Base-by-base conservation (phyloP, 2,113 vertebrate species). In the Cettia cetti region DNA sequence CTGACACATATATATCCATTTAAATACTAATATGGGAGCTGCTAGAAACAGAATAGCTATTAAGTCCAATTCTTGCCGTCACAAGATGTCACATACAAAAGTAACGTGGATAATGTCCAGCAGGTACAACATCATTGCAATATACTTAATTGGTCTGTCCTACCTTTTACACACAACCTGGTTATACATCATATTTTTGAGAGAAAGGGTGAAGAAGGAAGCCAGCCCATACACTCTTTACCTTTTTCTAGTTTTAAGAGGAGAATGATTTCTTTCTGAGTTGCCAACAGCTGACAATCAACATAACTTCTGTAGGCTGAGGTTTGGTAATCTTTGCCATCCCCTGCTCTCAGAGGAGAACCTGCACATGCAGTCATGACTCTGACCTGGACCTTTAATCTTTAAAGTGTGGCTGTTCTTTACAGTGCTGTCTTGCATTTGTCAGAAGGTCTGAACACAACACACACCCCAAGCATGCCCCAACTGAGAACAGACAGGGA, bases 401-500 rank as follows among this genome's bases (percentile, higher is more conserved):
- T 59, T 74, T 33, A 40, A 70, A 75, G 22, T 1, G 2, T 44
- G 50, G 2, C 27, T 44, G 28, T 18, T 88, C 17, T 28, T 89
- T 27, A 45, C 8, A 31, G 15, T 2, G 4, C 10, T 40, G 4
- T 66, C 20, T 22, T 68, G 37, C 7, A 72, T 76, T 37, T 85
- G 11, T 40, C n/a, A 15, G 20, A 27, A 13, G 15, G 13, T 42
- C 39, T 3, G 4, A 91, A 47, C 35, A 61, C 26, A 3, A 1
- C 2, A 2, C 13, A 30, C 18, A n/a, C 2, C 3, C 10, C 0
- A 0, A 71, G 42, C 11, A 49, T 57, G 4, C 8, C 78, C 47
- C 44, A 76, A 15, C 21, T 71, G 22, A 49, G 22, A 20, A 53
- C 14, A 57, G 28, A 82, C 8, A 57, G 22, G 87, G 26, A 28